Percentiles rank a stretch among this genome's conserved stretches.
phyloP scores from a whole-genome alignment of 2,797 vertebrate species.

The Rhinichthys osculus region DNA sequence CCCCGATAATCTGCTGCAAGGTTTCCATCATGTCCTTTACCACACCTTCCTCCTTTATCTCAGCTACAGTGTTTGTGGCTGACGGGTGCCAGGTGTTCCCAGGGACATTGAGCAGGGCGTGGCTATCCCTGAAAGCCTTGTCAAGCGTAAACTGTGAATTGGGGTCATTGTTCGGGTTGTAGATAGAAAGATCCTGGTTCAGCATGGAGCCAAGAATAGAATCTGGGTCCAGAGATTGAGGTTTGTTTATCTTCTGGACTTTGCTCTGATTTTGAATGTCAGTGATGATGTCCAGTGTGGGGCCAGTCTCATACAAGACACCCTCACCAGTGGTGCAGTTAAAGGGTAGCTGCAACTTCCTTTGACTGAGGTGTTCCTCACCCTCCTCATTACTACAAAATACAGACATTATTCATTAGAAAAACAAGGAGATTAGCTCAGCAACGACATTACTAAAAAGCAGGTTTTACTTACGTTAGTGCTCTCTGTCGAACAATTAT shows the following conservation, averaged over 20 bases:
- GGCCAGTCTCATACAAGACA: slow-evolving; percentile 71
- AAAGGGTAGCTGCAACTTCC: slow-evolving; percentile 78
- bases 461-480: slow-evolving; percentile 74
- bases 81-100: slow-evolving; percentile 67
- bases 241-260: slow-evolving; percentile 67
- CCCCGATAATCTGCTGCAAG: slow-evolving; percentile 75
- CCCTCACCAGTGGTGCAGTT: slow-evolving; percentile 77
- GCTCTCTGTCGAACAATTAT: slow-evolving; percentile 77
- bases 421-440: background rate
- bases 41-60: slow-evolving; percentile 65
- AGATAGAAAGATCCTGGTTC: slow-evolving; percentile 65
- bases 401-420: background rate
- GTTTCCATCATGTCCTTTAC: slow-evolving; percentile 75
- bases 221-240: slow-evolving; percentile 37
- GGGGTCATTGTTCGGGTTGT: slow-evolving; percentile 48
- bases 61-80: background rate
- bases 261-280: slow-evolving; percentile 61
- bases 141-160: slow-evolving; percentile 62
- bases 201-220: slow-evolving; percentile 77
- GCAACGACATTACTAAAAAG: background rate
- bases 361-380: slow-evolving; percentile 77
- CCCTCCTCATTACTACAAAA: slow-evolving; percentile 80
- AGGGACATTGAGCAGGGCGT: slow-evolving; percentile 73
- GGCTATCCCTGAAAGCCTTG: slow-evolving; percentile 71
- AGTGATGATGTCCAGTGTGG: slow-evolving; percentile 52